These are phyloP conservation scores for Neoascia interrupta DNA, from an alignment of 2,888 invertebrate species.

Conservation along the genomic window DNA sequence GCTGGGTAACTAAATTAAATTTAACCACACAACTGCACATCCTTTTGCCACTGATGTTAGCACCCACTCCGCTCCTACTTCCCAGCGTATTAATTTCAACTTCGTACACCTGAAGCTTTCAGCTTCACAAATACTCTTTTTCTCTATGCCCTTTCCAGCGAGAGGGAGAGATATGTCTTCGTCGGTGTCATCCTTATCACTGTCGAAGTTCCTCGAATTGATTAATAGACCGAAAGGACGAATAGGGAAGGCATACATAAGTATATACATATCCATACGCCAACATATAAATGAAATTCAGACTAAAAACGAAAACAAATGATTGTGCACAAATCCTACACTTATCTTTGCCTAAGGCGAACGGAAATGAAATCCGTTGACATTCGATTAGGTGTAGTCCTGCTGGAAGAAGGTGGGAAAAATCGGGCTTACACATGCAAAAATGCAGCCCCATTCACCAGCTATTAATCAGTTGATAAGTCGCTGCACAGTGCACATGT, in stretches of 20 bases:
- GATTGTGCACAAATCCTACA: slow-evolving; percentile 61
- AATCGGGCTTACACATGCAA: slow-evolving; percentile 36
- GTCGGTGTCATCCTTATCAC: slow-evolving; percentile 67
- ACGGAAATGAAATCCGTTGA: slow-evolving; percentile 65
- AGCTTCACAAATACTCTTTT: slow-evolving; percentile 4
- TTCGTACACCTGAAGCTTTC: slow-evolving; percentile 33
- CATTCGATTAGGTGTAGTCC: slow-evolving; percentile 64
- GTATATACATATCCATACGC: slow-evolving; percentile 14
- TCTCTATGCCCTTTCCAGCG: background rate
- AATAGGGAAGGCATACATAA: background rate
- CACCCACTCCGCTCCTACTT: slow-evolving; percentile 18
- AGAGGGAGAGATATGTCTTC: slow-evolving; percentile 45
- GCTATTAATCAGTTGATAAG: slow-evolving; percentile 67
- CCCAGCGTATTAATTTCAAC: slow-evolving; percentile 52
- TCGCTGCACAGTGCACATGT: slow-evolving; percentile 30
- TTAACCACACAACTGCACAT: slow-evolving; percentile 49
- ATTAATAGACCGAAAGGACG: slow-evolving; percentile 64
- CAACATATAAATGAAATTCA: too few relatives aligned
- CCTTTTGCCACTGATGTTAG: background rate
- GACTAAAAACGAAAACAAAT: slow-evolving; percentile 65
- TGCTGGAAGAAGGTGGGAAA: background rate
- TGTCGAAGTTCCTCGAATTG: slow-evolving; percentile 56
- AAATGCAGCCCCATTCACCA: slow-evolving; percentile 34
- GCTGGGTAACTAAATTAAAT: slow-evolving; percentile 53
- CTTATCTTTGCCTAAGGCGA: slow-evolving; percentile 52